phyloP scores from a whole-genome alignment of 2,797 vertebrate genomes.

The Gobionotothen gibberifrons region DNA sequence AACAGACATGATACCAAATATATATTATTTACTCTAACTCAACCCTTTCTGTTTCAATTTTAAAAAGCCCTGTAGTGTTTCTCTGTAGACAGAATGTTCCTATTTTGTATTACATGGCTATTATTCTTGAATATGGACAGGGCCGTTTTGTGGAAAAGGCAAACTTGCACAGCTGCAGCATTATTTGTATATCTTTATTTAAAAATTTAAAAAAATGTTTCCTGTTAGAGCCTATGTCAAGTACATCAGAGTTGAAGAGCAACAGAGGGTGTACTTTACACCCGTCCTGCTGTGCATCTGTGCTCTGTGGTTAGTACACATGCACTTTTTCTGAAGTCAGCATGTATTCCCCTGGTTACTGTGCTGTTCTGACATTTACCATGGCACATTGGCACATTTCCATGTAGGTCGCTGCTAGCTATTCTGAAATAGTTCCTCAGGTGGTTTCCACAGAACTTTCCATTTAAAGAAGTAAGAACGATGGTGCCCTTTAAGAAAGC shows the following conservation, averaged over 20 bases:
- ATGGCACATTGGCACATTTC: conserved; percentile 59
- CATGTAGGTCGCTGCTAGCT: conserved; percentile 52
- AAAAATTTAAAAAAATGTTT: conserved; percentile 5
- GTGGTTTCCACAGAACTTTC: conserved; percentile 69
- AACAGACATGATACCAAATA: no score
- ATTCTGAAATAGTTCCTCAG: conserved; percentile 58
- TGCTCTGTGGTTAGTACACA: conserved; percentile 39
- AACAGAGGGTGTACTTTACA: conserved; percentile 21
- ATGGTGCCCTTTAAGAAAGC: conserved; percentile 48
- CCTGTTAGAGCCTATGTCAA: conserved; percentile 17
- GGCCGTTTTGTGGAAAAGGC: no score
- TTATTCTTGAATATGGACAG: no score
- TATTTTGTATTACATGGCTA: no score
- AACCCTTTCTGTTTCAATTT: no score
- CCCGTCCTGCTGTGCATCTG: conserved; percentile 33
- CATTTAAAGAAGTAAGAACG: conserved; percentile 60
- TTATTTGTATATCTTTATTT: background rate
- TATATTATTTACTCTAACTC: no score
- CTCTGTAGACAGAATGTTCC: no score
- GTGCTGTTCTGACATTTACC: conserved; percentile 44
- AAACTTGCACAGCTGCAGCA: no score
- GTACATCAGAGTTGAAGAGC: conserved; percentile 14
- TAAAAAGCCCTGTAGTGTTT: no score
- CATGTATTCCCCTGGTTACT: conserved; percentile 52
- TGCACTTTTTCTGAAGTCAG: conserved; percentile 41